phyloP scores from a whole-genome alignment of 1,140 invertebrate genomes.

The Diabrotica virgifera region DNA sequence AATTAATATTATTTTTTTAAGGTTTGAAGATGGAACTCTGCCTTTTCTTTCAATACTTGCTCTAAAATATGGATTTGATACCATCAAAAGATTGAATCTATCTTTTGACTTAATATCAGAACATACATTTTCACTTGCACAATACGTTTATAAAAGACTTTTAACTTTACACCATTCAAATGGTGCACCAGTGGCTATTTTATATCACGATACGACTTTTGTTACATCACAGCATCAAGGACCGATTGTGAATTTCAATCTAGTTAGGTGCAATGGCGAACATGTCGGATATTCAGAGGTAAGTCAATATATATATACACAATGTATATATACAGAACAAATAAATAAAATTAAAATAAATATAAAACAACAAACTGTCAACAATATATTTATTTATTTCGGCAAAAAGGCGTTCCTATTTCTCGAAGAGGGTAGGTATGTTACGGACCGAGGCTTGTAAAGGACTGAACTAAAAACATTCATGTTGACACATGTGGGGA shows the following conservation, averaged over 20 bases:
- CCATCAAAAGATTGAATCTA: constrained; percentile 56
- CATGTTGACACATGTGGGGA: too few species aligned
- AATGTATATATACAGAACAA: too few species aligned
- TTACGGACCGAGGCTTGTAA: too few species aligned
- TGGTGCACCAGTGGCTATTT: constrained; percentile 62
- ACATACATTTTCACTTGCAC: constrained; percentile 76
- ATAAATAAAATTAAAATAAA: too few species aligned
- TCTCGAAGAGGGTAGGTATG: too few species aligned
- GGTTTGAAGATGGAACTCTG: constrained; percentile 93
- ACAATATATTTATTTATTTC: too few species aligned
- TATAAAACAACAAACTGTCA: too few species aligned
- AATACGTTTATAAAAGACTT: constrained; percentile 67
- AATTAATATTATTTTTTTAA: constrained; percentile 49
- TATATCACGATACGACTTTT: constrained; percentile 75
- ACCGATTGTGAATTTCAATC: constrained; percentile 85
- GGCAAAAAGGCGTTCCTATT: too few species aligned
- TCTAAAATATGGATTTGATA: constrained; percentile 78
- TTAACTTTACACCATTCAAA: constrained; percentile 69
- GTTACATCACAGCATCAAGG: constrained; percentile 68
- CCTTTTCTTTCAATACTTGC: constrained; percentile 83
- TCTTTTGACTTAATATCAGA: constrained; percentile 64
- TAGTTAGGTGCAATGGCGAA: constrained; percentile 70
- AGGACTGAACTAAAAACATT: too few species aligned
- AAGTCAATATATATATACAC: constrained; percentile 28
- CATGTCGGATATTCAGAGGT: constrained; percentile 88